Evolutionary conservation across 2,888 invertebrate species (phyloP).

Genomic region (Hypomecis punctinalis): DNA sequence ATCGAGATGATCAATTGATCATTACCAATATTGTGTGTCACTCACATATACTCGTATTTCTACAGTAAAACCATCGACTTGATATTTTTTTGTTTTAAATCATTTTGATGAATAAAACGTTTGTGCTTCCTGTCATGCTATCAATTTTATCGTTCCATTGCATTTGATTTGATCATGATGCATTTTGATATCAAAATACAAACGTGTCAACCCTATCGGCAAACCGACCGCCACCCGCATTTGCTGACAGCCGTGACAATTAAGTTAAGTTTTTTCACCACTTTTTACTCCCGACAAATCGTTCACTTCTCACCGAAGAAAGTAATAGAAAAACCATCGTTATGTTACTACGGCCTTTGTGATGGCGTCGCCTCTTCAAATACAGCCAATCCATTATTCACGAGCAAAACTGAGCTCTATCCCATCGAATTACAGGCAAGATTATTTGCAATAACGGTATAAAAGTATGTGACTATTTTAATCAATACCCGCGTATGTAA

Average conservation of each 20-base stretch:
- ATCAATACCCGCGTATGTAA: slow-evolving; percentile 53
- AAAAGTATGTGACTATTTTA: slow-evolving; percentile 47
- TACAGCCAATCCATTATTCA: slow-evolving; percentile 17
- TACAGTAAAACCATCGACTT: too few relatives aligned
- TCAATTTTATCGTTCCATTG: too few relatives aligned
- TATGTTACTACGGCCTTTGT: slow-evolving; percentile 63
- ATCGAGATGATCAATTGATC: too few relatives aligned
- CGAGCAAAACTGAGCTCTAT: slow-evolving; percentile 33
- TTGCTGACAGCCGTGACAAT: slow-evolving; percentile 72
- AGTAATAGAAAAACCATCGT: slow-evolving; percentile 71
- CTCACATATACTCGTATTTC: too few relatives aligned
- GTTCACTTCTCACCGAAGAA: slow-evolving; percentile 64
- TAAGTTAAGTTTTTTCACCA: slow-evolving; percentile 73
- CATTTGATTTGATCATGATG: too few relatives aligned
- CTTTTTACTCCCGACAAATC: slow-evolving; percentile 52
- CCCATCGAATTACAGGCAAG: neutral
- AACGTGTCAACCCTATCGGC: slow-evolving; percentile 33
- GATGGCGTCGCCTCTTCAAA: slow-evolving; percentile 14
- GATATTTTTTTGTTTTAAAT: too few relatives aligned
- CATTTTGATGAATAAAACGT: too few relatives aligned
- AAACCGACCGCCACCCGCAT: slow-evolving; percentile 34
- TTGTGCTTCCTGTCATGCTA: too few relatives aligned
- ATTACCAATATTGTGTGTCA: too few relatives aligned
- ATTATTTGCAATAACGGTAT: slow-evolving; percentile 5
- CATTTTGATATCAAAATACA: too few relatives aligned